Evolutionary conservation across 2,797 vertebrate species (phyloP).

Genomic region (Buphagus erythrorhynchus): DNA sequence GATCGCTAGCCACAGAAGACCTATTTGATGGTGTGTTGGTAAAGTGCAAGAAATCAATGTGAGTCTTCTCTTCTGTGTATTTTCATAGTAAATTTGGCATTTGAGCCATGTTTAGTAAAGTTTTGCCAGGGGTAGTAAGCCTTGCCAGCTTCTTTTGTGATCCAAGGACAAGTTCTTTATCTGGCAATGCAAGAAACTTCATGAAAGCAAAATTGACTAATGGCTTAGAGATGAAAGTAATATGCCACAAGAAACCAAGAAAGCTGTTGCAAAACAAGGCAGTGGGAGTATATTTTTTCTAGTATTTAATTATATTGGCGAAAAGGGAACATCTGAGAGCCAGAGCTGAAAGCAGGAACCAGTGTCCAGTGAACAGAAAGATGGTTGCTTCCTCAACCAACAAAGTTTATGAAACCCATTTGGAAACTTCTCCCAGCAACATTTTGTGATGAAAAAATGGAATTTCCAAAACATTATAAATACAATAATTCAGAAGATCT

Average conservation of each 20-base stretch:
- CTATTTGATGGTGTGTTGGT: neutral
- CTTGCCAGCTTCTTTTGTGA: neutral
- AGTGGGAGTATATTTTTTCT: neutral
- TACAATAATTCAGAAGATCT: neutral
- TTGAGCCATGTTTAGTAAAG: neutral
- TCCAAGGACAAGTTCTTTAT: neutral
- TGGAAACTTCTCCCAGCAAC: neutral
- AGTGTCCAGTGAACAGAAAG: neutral
- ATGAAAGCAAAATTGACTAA: neutral
- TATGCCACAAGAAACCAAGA: neutral
- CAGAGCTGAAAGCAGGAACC: neutral
- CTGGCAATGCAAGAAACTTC: neutral
- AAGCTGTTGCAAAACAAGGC: neutral
- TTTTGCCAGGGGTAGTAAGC: neutral
- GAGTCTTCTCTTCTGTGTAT: neutral
- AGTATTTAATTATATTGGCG: neutral
- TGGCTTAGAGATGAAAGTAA: neutral
- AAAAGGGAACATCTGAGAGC: neutral
- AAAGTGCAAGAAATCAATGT: neutral
- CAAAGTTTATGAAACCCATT: neutral
- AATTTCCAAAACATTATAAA: slow-evolving; percentile 3
- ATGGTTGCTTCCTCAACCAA: neutral
- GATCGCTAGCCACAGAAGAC: neutral
- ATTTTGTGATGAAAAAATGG: neutral
- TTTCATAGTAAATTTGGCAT: neutral